Conservation (phyloP, 2,797 vertebrate genomes). For the Oreonectes daqikongensis region DNA sequence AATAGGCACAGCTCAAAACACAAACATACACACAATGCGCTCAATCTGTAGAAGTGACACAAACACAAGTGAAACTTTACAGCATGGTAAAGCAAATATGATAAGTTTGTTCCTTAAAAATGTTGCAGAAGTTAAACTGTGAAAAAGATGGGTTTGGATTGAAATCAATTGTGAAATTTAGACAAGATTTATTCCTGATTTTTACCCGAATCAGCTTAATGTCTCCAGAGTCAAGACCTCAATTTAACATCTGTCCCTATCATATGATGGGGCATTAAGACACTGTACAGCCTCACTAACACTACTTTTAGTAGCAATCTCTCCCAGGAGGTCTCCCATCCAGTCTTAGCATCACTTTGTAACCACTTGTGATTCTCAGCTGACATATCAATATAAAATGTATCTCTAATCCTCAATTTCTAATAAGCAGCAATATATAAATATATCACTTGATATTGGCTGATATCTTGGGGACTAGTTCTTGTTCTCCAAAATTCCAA, state of each 20-base stretch:
- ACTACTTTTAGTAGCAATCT: not conserved
- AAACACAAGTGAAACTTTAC: not conserved
- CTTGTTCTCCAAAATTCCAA: too few species aligned
- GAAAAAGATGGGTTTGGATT: too few species aligned
- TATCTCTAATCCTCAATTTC: not conserved
- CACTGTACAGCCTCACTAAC: not conserved
- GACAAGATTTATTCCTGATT: too few species aligned
- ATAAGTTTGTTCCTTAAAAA: too few species aligned
- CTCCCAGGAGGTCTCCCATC: not conserved
- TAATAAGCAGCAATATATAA: not conserved
- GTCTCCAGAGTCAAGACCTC: not conserved
- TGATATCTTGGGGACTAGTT: constrained; percentile 1
- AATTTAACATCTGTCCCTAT: not conserved
- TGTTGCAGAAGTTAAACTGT: too few species aligned
- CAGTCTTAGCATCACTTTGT: not conserved
- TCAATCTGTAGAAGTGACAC: not conserved
- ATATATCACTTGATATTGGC: not conserved
- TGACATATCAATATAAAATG: not conserved
- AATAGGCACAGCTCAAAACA: constrained; percentile 13
- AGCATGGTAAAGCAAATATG: not conserved
- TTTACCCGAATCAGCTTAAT: too few species aligned
- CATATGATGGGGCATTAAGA: not conserved
- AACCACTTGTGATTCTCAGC: not conserved
- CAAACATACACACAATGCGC: not conserved
- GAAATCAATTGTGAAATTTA: too few species aligned